Evolutionary conservation across 2,113 vertebrate genomes (phyloP), one percentile per base, ranked within the genome.

Genomic region (Phrynosoma platyrhinos): DNA sequence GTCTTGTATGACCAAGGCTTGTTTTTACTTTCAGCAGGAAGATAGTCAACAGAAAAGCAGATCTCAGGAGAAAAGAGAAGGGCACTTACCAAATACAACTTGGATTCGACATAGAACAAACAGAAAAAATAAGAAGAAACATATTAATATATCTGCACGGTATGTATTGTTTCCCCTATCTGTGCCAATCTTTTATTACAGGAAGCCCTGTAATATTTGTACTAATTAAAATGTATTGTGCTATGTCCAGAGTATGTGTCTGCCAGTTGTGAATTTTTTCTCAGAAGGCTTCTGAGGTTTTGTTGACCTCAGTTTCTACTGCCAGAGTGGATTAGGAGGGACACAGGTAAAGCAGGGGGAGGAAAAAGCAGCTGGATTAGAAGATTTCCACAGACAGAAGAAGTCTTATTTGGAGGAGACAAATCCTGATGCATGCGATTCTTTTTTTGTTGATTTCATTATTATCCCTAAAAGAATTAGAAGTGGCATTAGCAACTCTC

Each of bases 41-140:
- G 97, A 98, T 69, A 79, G 21, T 0, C 95, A 96, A 93, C 94
- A 90, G 81, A 98, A 97, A 94, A 98, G 97, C 95, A 98, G 97
- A 89, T 97, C 97, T 92, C 93, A 95, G 75, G 98, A 98, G 88
- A 98, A 97, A 83, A 96, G 95, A 66, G 98, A 98, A 93, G 95
- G 95, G 79, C 96, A 93, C 77, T 36, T 93, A 88, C 94, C 96
- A 91, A 93, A 94, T 82, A 94, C 95, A 85, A 98, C 95, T 94
- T 98, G 96, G 97, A 99, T 98, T 96, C 98, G 98, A 91, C 97
- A 94, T 90, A 98, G 97, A 92, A 93, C 94, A 12, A 96, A 96
- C 91, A 98, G 97, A 87, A 99, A 97, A 96, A 98, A 97, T 90
- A 98, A 98, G 92, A 98, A 98, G 88, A 98, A 98, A 92, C 94